Evolutionary conservation across 1,140 invertebrate species (phyloP), one percentile per base, ranked within the genome.

Genomic region (Lycorma delicatula): DNA sequence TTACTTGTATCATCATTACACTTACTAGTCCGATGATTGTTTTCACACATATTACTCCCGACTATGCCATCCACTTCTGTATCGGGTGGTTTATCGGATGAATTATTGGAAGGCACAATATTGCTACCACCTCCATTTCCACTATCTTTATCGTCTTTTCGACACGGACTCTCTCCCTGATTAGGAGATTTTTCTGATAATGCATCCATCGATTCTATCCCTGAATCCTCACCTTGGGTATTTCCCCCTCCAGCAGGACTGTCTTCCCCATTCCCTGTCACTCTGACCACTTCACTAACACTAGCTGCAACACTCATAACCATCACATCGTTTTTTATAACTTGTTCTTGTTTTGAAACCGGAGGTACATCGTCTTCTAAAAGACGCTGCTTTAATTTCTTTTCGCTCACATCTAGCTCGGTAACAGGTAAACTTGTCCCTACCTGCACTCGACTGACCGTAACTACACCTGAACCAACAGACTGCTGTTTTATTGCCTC

Each of bases 141-240:
- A 34, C 56, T 29, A 31, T 60, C 52, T 60, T 63, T 61, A 7
- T 68, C 68, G 22, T 71, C 68, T 60, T 71, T 71, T 13, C 71
- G 63, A 59, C 68, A 68, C 16, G 78, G 78, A 61, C 77, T 79
- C 65, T 81, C 79, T 26, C 79, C 84, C 69, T 93, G 89, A 69
- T 92, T 91, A 2, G 90, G 91, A 61, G 88, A 91, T 68, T 94
- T 94, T 67, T 94, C 91, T 22, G 89, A 92, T 3, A 93, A 70
- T 1, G 91, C 90, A 68, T 94, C 91, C 90, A 93, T 92, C 4
- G 89, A 92, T 69, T 94, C 91, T 18, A 94, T 93, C 1, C 91
- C 90, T 36, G 89, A 92, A 72, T 93, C 91, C 70, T 94, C 91
- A 20, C 89, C 89, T 59, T 70, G 67, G 18, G 63, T 70, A 57